Evolutionary conservation across 2,797 vertebrate species (phyloP), one percentile per base, ranked within the genome.

Genomic region (Alfaro cultratus): DNA sequence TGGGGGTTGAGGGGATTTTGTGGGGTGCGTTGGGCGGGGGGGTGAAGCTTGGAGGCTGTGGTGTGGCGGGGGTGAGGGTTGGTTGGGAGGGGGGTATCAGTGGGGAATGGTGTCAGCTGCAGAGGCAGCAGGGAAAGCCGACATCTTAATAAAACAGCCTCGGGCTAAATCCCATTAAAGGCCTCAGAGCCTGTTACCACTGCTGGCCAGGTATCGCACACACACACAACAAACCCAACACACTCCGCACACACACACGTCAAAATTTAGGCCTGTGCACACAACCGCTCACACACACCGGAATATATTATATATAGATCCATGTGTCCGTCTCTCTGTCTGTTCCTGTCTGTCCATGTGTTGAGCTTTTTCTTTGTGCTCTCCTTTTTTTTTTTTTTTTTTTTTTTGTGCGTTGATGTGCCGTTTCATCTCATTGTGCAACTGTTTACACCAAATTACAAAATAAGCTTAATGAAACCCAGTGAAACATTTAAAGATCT

Each of bases 81-180:
- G 86, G 82, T 62, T 18, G 79, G 75, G 0, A 57, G 83, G 81
- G 91, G 91, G 90, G 93, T 90, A 94, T 95, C 95, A 95, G 96
- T 96, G 96, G 97, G 97, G 96, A 97, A 97, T 97, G 97, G 98
- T 99, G 97, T 99, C 98, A 99, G 98, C 98, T 99, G 98, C 97
- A 97, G 95, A 98, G 97, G 97, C 98, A 99, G 98, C 97, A 98
- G 97, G 97, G 98, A 98, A 98, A 98, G 97, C 98, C 97, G 96
- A 99, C 98, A 98, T 99, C 98, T 99, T 99, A 99, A 99, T 99
- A 99, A 99, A 99, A 99, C 96, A 97, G 98, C 98, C 98, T 96
- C 96, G 47, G 98, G 98, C 98, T 94, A 99, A 99, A 99, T 99
- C 98, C 98, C 98, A 99, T 99, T 99, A 99, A 99, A 99, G 97